Conservation (phyloP, 2,888 invertebrate genomes). For the Nymphalis c-album region DNA sequence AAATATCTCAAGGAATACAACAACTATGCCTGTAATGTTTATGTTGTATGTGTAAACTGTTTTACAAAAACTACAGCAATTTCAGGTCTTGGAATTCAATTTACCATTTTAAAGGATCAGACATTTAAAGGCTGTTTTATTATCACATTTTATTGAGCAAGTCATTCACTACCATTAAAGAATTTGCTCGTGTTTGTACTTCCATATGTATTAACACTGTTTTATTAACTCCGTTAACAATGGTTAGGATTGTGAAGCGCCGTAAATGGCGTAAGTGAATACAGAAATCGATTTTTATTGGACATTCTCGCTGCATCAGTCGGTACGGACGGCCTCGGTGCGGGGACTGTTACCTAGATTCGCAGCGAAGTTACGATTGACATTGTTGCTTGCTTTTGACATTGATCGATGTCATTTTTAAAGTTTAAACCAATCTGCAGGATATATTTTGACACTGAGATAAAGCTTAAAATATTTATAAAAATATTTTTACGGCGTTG, state of each 20-base stretch:
- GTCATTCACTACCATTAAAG: slow-evolving; percentile 37
- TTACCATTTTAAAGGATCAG: slow-evolving; percentile 12
- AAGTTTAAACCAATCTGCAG: slow-evolving; percentile 15
- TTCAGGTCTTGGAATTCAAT: slow-evolving; percentile 7
- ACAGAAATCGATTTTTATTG: slow-evolving; percentile 43
- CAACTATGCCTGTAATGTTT: slow-evolving; percentile 9
- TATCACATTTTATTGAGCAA: slow-evolving; percentile 5
- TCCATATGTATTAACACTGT: slow-evolving; percentile 44
- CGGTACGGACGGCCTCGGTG: slow-evolving; percentile 38
- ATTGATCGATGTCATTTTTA: slow-evolving; percentile 30
- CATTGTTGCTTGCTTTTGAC: slow-evolving; percentile 27
- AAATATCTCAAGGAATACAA: not conserved
- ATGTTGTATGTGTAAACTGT: too few species aligned
- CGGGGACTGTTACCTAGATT: slow-evolving; percentile 22
- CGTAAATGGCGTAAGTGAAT: slow-evolving; percentile 46
- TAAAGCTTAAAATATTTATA: not conserved
- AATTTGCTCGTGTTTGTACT: slow-evolving; percentile 46
- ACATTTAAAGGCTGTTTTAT: not conserved
- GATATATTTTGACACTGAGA: not conserved
- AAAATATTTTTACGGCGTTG: not conserved
- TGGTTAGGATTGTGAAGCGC: slow-evolving; percentile 45
- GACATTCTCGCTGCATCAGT: slow-evolving; percentile 39
- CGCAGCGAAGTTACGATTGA: slow-evolving; percentile 32
- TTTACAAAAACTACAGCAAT: slow-evolving; percentile 1
- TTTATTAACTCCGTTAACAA: slow-evolving; percentile 48